Conservation (phyloP, 2,797 vertebrate genomes). For the Gymnopithys bicolor region DNA sequence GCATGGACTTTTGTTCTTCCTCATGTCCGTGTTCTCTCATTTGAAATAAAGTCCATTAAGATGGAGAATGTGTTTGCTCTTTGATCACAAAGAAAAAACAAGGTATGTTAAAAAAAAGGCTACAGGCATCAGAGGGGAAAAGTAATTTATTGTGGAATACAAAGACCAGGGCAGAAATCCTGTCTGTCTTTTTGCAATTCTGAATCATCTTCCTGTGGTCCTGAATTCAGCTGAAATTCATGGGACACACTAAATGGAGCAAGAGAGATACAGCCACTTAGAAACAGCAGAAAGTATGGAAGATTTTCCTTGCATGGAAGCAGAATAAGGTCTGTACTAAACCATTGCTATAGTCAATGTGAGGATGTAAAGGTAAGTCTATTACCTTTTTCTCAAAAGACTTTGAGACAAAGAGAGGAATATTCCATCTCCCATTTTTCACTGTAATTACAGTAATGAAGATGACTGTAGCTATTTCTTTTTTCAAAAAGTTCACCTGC, state of each 20-base stretch:
- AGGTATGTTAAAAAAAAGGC: background rate
- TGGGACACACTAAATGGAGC: background rate
- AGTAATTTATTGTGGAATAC: background rate
- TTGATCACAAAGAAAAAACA: background rate
- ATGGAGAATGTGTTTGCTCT: background rate
- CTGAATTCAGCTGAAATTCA: background rate
- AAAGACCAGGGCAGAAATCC: background rate
- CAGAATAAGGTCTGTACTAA: background rate
- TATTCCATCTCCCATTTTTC: background rate
- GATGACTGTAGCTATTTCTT: background rate
- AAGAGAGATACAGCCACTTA: background rate
- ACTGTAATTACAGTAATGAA: background rate
- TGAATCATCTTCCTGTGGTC: background rate
- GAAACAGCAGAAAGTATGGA: background rate
- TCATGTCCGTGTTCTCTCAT: background rate
- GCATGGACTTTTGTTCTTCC: background rate
- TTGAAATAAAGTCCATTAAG: background rate
- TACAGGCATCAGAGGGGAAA: background rate
- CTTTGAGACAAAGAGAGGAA: background rate
- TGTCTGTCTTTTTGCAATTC: background rate
- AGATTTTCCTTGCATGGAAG: background rate
- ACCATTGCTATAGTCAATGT: background rate
- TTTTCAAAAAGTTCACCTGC: background rate
- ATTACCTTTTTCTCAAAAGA: background rate
- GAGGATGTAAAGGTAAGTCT: background rate